Percentiles rank a stretch among this genome's conserved stretches.
Conservation (phyloP, 1,140 invertebrate genomes). For the Lamellibrachia luymesi region DNA sequence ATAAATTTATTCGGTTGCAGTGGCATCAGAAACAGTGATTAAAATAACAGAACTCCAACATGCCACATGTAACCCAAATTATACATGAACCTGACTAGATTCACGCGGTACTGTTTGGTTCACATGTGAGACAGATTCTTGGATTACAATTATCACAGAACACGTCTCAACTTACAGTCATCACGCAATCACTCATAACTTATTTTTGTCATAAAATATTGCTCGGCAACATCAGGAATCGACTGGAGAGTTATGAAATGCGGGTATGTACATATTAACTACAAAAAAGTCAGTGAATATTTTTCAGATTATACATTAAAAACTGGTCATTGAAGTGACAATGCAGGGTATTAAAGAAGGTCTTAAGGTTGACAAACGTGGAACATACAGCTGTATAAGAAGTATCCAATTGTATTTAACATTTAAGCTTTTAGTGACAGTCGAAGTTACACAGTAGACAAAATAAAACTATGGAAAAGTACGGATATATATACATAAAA, state of each 20-base stretch:
- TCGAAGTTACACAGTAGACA: not conserved
- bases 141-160: not conserved
- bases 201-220: not conserved
- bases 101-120: not conserved
- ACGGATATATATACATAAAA: not conserved
- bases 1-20: not conserved
- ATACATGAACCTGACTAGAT: not conserved
- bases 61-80: not conserved
- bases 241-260: not conserved
- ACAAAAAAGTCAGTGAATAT: not conserved
- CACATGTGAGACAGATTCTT: not conserved
- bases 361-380: too few species aligned
- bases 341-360: not conserved
- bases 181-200: not conserved
- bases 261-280: not conserved
- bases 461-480: not conserved
- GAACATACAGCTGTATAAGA: not conserved
- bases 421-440: not conserved
- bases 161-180: not conserved
- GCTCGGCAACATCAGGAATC: not conserved
- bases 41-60: not conserved
- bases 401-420: not conserved
- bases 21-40: not conserved
- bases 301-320: not conserved
- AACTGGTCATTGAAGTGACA: not conserved